These are phyloP conservation scores for Fragum sueziense DNA, from an alignment of 2,888 invertebrate genomes.

Conservation along the genomic window DNA sequence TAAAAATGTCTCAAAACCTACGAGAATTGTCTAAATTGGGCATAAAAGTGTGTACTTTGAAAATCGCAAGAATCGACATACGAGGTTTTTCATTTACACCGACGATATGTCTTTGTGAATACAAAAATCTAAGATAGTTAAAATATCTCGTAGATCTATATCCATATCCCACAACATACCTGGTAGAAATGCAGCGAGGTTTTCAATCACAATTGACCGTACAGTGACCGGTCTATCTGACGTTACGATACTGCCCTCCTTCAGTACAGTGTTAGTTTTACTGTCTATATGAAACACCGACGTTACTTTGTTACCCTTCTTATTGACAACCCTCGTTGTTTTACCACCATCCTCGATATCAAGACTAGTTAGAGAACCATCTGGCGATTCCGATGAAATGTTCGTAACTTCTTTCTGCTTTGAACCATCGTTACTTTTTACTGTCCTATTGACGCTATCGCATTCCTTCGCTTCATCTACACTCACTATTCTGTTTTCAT, in stretches of 20 bases:
- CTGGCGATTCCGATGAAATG: background rate
- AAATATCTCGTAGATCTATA: no score
- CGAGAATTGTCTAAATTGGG: no score
- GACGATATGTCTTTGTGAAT: no score
- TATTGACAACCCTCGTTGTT: background rate
- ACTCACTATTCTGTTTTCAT: no score
- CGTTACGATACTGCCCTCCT: constrained; percentile 10
- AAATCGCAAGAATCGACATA: no score
- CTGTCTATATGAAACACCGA: background rate
- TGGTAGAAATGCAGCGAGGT: background rate
- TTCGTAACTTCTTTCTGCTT: constrained; percentile 7
- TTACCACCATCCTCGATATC: background rate
- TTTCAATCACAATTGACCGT: constrained; percentile 14
- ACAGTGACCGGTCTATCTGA: constrained; percentile 2
- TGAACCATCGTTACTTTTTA: background rate
- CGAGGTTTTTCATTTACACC: no score
- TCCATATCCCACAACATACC: no score
- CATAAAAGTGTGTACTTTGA: no score
- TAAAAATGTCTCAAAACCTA: no score
- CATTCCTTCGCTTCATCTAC: no score
- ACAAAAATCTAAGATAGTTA: no score
- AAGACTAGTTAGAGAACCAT: background rate
- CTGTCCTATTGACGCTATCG: no score
- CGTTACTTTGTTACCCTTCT: background rate
- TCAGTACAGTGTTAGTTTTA: background rate